phyloP scores from a whole-genome alignment of 2,797 vertebrate species.

The Heteromormyrus szaboi region DNA sequence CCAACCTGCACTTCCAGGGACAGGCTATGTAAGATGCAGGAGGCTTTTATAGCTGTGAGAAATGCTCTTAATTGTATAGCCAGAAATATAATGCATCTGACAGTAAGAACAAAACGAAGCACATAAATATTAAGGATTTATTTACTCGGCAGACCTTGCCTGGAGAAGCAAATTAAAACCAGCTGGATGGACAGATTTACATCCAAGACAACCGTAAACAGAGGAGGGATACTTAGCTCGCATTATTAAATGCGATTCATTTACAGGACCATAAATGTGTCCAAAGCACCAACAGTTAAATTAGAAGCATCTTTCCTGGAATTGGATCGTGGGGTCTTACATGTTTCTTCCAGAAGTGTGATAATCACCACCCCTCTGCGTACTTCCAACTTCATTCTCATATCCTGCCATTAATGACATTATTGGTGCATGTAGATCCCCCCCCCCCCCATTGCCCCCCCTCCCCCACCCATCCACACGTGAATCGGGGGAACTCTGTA shows the following conservation, averaged over 20 bases:
- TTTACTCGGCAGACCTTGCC: background rate
- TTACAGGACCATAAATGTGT: background rate
- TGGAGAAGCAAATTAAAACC: background rate
- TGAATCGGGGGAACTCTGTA: background rate
- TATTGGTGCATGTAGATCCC: background rate
- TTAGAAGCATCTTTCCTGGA: background rate
- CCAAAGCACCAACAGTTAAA: background rate
- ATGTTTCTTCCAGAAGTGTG: background rate
- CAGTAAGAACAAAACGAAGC: background rate
- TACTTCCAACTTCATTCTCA: background rate
- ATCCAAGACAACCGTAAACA: background rate
- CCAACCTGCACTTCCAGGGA: background rate
- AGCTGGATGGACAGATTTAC: background rate
- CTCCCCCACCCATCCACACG: background rate
- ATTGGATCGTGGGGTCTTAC: background rate
- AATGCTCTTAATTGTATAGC: background rate
- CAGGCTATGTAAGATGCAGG: background rate
- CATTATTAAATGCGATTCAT: background rate
- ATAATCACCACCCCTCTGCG: background rate
- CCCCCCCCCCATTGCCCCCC: background rate
- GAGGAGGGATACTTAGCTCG: background rate
- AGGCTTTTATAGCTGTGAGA: background rate
- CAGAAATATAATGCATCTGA: background rate
- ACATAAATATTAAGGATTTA: background rate
- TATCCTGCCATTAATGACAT: background rate